A percentile compares a stretch with the other conserved stretches of the same genome.
These are phyloP conservation scores for Pantherophis vulpinus DNA, from an alignment of 2,797 vertebrate species.

Conservation along the genomic window DNA sequence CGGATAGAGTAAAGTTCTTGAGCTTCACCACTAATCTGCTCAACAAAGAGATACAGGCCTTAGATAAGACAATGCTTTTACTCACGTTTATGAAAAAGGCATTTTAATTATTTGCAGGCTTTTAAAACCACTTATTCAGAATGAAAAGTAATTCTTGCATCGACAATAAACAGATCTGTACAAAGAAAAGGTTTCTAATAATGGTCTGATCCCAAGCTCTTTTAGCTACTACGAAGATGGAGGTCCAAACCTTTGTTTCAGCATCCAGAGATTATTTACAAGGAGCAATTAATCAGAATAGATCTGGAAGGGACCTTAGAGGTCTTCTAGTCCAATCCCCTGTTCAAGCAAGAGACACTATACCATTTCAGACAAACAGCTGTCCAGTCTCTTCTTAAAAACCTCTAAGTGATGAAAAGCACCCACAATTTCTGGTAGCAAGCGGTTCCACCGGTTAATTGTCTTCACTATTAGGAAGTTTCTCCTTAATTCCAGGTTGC, in stretches of 20 bases:
- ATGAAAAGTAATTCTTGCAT: background rate
- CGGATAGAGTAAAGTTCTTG: constrained; percentile 96
- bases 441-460: no score
- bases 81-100: background rate
- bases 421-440: no score
- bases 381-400: no score
- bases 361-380: no score
- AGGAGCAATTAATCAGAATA: background rate
- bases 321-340: no score
- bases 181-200: background rate
- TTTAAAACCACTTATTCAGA: background rate
- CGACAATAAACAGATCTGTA: background rate
- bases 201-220: background rate
- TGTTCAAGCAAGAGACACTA: no score
- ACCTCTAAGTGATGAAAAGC: no score
- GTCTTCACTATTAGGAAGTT: no score
- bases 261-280: background rate
- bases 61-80: rapidly evolving
- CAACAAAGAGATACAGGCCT: constrained; percentile 27
- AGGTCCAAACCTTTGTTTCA: background rate
- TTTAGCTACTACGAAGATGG: background rate
- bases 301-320: no score
- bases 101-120: background rate
- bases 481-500: no score
- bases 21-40: constrained; percentile 92